Percentiles rank a stretch among this genome's conserved stretches.
Evolutionary conservation across 1,140 invertebrate genomes (phyloP).

Genomic region (Medauroidea extradentata): DNA sequence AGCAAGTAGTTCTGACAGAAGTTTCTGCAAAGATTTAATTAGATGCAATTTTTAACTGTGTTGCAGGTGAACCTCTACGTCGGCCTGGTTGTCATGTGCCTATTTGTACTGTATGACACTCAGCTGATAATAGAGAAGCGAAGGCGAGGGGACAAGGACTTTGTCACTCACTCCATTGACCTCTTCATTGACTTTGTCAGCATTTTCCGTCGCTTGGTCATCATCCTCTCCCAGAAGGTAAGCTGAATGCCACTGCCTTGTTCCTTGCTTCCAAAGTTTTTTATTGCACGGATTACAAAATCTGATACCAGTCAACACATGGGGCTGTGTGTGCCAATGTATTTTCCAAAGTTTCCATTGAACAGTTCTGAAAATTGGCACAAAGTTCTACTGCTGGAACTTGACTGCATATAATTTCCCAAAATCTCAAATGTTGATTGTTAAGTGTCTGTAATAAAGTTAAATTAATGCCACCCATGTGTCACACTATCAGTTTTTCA

Average conservation of each 20-base stretch:
- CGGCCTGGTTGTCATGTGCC: constrained; percentile 86
- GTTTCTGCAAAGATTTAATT: too few relatives aligned
- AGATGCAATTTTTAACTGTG: constrained; percentile 14
- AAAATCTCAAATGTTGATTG: too few relatives aligned
- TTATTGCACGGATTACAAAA: background rate
- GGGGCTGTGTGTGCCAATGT: too few relatives aligned
- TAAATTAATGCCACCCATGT: too few relatives aligned
- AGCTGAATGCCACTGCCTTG: constrained; percentile 15
- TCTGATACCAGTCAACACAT: background rate
- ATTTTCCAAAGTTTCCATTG: too few relatives aligned
- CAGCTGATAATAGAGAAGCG: constrained; percentile 93
- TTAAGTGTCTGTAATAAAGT: too few relatives aligned
- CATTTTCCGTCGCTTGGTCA: constrained; percentile 83
- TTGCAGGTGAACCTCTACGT: constrained; percentile 76
- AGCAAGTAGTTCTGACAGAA: too few relatives aligned
- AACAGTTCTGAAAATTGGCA: too few relatives aligned
- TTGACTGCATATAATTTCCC: too few relatives aligned
- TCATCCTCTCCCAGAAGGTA: constrained; percentile 88
- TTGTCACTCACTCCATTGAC: constrained; percentile 83
- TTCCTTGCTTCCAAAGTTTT: background rate
- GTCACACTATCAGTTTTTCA: too few relatives aligned
- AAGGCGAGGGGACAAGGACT: constrained; percentile 85
- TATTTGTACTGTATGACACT: constrained; percentile 93
- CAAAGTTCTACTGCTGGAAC: too few relatives aligned
- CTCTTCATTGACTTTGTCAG: constrained; percentile 90